Base-by-base conservation (phyloP, 2,113 vertebrate species). In the Psilopsiagon aymara region DNA sequence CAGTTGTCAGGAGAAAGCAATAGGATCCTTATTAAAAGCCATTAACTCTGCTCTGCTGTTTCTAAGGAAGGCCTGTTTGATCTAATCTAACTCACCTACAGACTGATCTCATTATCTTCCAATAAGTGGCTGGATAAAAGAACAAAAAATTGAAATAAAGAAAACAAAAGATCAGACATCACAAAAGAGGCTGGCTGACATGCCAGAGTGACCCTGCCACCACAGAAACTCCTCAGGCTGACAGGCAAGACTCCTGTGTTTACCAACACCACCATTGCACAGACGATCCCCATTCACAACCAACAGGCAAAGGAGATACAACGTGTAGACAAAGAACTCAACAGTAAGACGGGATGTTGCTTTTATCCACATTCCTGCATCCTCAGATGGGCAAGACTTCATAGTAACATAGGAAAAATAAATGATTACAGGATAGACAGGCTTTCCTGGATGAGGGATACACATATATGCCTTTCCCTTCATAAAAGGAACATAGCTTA, bases 341-440 rank as follows among this genome's bases (percentile, higher is more conserved):
- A 68, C 10, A 57, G n/a, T 49, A 0, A 2, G 20, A 6, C 25
- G 14, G 24, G 29, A 57, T 0, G 1, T n/a, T 53, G 39, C 27
- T 3, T 13, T 74, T 74, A 59, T 20, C 46, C 31, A 73, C 18
- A 31, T 13, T 49, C 31, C 68, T 51, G 66, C 19, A 15, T 8
- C 23, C 23, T 80, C 52, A 44, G 5, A 52, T 1, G 5, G 44
- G 11, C 37, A 94, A 77, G 15, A 43, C 19, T 8, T 70, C 67
- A 67, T 0, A 41, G 21, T 4, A 8, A 59, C 51, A 69, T 0
- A 13, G 4, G 11, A 77, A 53, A 83, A 86, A 25, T 16, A 74
- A 83, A 83, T 13, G 0, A 77, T 33, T 46, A 74, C 7, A 67
- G 70, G 5, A 29, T 1, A 57, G 8, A 69, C 28, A 82, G 21